These are phyloP conservation scores for Callipepla californica DNA, from an alignment of 2,113 vertebrate genomes.

Conservation along the genomic window DNA sequence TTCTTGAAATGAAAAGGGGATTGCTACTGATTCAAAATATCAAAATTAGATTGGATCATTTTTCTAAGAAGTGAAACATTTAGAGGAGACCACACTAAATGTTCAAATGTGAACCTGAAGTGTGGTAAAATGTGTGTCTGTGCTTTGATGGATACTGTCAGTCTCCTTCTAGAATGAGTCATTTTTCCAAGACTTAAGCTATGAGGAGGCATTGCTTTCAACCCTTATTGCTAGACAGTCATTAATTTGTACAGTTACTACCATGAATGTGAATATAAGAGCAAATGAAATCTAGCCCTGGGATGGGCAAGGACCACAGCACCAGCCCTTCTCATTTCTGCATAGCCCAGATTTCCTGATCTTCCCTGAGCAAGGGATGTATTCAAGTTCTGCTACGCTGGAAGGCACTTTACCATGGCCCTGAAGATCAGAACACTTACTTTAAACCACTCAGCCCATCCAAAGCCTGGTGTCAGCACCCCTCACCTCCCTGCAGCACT, in stretches of 20 bases:
- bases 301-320: not conserved
- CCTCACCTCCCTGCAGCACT: not conserved
- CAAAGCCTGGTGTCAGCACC: rapidly evolving
- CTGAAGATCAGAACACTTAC: rapidly evolving
- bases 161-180: not conserved
- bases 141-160: not conserved
- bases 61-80: not conserved
- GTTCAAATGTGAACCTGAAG: not conserved
- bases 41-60: not conserved
- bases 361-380: not conserved
- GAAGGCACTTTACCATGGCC: rapidly evolving
- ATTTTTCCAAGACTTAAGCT: not conserved
- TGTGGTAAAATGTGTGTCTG: not conserved
- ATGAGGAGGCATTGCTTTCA: not conserved
- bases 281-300: not conserved
- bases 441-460: not conserved
- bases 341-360: rapidly evolving
- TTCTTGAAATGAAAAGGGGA: not conserved
- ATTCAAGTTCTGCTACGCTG: not conserved
- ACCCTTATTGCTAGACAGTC: not conserved
- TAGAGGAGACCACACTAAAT: not conserved
- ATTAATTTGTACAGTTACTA: not conserved
- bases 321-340: not conserved
- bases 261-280: not conserved
- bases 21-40: not conserved